phyloP scores from a whole-genome alignment of 2,888 invertebrate species.

The Spodoptera exigua region DNA sequence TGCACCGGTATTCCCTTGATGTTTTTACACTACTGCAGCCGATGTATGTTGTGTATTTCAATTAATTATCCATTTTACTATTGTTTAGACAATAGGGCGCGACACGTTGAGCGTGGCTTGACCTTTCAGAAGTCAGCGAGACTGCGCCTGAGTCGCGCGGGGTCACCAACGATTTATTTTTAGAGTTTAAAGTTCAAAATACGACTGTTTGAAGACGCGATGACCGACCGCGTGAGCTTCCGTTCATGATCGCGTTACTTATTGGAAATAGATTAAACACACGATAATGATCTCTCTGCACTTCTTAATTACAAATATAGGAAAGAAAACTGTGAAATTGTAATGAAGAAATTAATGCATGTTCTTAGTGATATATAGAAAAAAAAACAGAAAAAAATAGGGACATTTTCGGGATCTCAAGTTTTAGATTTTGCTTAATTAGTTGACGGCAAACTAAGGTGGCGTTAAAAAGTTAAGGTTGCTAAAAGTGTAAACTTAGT shows the following conservation, averaged over 20 bases:
- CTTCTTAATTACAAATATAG: too few relatives aligned
- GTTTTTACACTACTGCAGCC: slow-evolving; percentile 10
- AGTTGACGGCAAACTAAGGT: too few relatives aligned
- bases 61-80: slow-evolving; percentile 58
- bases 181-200: slow-evolving; percentile 90
- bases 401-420: too few relatives aligned
- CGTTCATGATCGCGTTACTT: slow-evolving; percentile 61
- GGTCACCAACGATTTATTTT: slow-evolving; percentile 88
- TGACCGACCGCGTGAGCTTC: slow-evolving; percentile 64
- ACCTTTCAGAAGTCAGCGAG: slow-evolving; percentile 86
- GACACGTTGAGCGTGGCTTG: slow-evolving; percentile 81
- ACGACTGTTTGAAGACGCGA: slow-evolving; percentile 78
- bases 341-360: too few relatives aligned
- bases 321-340: not conserved
- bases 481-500: too few relatives aligned
- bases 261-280: slow-evolving; percentile 53
- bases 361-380: not conserved
- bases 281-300: not conserved
- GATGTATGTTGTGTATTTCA: slow-evolving; percentile 30
- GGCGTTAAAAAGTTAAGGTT: too few relatives aligned
- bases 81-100: slow-evolving; percentile 71
- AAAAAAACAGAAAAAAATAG: not conserved
- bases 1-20: slow-evolving; percentile 29
- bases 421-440: too few relatives aligned
- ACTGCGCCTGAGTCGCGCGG: slow-evolving; percentile 86